phyloP scores from a whole-genome alignment of 2,797 vertebrate genomes.

The Hyperoplus lanceolatus region DNA sequence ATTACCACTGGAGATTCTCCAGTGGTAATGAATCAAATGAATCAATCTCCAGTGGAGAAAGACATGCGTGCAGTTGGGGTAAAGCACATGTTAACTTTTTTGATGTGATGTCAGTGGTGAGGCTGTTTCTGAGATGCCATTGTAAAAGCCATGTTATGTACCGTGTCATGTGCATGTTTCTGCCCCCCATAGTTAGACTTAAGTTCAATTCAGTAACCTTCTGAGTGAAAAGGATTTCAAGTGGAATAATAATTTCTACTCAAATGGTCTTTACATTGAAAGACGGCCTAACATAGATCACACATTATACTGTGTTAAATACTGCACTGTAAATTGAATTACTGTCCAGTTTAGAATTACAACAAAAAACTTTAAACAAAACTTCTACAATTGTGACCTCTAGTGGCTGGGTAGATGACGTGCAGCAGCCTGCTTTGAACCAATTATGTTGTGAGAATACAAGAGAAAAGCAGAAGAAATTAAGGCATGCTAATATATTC shows the following conservation, averaged over 20 bases:
- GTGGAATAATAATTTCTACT: background rate
- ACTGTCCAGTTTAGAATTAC: too few species aligned
- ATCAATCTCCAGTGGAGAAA: background rate
- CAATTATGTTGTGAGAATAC: constrained; percentile 9
- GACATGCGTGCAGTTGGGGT: background rate
- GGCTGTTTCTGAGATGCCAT: background rate
- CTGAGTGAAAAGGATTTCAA: too few species aligned
- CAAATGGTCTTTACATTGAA: background rate
- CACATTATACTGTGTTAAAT: background rate
- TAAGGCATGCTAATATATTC: constrained; percentile 21
- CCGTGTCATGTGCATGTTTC: background rate
- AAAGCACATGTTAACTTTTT: background rate
- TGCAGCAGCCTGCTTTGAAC: background rate
- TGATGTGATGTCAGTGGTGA: background rate
- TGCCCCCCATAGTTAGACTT: background rate
- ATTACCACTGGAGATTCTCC: background rate
- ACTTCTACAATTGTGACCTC: constrained; percentile 43
- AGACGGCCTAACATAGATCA: too few species aligned
- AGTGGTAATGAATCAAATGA: too few species aligned
- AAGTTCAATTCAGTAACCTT: background rate
- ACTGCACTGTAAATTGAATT: background rate
- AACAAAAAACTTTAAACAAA: constrained; percentile 13
- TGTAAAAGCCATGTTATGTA: background rate
- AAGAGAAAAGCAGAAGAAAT: constrained; percentile 47
- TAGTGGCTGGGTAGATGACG: constrained; percentile 33